Base-by-base conservation (phyloP, 2,888 invertebrate species). In the Ceraclea dissimilis region DNA sequence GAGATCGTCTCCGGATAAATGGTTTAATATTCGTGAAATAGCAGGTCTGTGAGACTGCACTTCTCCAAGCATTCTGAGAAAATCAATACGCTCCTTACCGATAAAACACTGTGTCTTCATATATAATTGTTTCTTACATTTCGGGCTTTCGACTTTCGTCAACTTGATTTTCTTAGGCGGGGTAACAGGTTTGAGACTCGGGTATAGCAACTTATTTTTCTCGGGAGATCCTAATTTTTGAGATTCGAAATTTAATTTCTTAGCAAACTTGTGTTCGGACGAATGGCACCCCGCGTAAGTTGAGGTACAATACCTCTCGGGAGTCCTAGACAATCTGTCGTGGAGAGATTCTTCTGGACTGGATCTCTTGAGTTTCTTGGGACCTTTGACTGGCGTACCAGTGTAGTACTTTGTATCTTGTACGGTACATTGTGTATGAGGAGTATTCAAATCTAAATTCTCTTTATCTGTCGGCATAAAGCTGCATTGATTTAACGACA, bases 1-100 rank as follows among this genome's bases (percentile, higher is more conserved):
- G 54, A 75, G 69, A 62, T 78, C 78, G 63, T 73, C 70, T 64
- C 70, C 68, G 39, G 69, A 69, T 33, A 78, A 64, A 58, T 71
- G 71, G 48, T 64, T 66, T 51, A 78, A 69, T 57, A 78, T 74
- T 54, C 69, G 70, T 64, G 68, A 66, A 53, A 76, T 64, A 19
- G 72, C 71, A 56, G 72, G 74, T 63, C 68, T 64, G 56, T 66
- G 69, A 63, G 66, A 62, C 58, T 66, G 57, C 66, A 56, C 44
- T 69, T 64, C 60, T 70, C 69, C 54, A n/a, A 78, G 63, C 65
- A 70, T 69, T 62, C 68, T 68, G 49, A 77, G 66, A 51, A 77
- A 71, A 64, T 78, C 77, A 63, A 75, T 64, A 65, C 73, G 16
- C 21, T 61, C 54, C 11, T 44, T 20, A 2, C 59, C 60, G 20